phyloP scores from a whole-genome alignment of 2,797 vertebrate genomes.

The Molossus molossus region DNA sequence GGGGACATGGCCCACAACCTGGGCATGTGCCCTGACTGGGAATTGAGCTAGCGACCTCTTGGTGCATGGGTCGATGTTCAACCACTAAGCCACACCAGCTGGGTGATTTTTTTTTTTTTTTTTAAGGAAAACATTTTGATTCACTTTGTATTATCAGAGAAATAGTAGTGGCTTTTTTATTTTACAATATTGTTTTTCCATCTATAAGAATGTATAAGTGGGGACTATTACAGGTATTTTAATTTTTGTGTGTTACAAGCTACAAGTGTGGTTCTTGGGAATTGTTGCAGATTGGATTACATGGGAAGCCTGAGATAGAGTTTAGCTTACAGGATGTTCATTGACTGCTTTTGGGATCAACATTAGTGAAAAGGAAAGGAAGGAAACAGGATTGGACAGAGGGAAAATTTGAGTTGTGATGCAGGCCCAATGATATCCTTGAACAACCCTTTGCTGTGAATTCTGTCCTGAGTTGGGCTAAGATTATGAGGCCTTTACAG shows the following conservation, averaged over 20 bases:
- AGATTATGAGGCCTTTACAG: background rate
- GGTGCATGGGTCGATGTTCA: too few species aligned
- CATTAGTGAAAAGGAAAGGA: constrained; percentile 24
- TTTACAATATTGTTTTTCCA: constrained; percentile 31
- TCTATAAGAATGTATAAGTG: background rate
- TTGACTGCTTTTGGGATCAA: background rate
- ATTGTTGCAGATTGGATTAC: background rate
- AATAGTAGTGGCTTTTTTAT: background rate
- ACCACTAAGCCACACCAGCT: too few species aligned
- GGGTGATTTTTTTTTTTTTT: background rate
- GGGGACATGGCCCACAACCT: too few species aligned
- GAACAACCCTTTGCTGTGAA: background rate
- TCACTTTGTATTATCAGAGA: background rate
- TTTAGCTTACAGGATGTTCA: background rate
- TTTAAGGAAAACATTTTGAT: constrained; percentile 28
- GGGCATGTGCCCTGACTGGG: too few species aligned
- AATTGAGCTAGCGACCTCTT: too few species aligned
- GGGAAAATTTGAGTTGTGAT: constrained; percentile 13
- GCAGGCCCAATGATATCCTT: background rate
- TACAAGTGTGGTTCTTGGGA: background rate
- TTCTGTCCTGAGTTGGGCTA: background rate
- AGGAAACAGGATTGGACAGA: background rate
- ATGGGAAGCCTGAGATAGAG: background rate
- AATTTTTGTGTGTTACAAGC: background rate
- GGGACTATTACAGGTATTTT: background rate